Conservation (phyloP, 2,797 vertebrate genomes). For the Phrynocephalus guinanensis region DNA sequence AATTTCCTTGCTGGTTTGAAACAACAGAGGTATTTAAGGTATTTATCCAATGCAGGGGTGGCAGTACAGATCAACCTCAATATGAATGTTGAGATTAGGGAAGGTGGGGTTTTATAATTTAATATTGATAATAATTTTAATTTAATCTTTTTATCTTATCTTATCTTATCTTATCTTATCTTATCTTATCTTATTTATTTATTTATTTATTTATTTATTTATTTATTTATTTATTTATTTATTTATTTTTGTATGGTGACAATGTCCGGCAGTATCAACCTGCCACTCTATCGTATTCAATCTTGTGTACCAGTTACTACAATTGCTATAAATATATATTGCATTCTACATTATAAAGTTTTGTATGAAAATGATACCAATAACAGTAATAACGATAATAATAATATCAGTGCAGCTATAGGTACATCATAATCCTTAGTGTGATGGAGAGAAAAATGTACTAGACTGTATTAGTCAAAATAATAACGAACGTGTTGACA, state of each 20-base stretch:
- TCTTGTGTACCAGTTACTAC: conserved; percentile 71
- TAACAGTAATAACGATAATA: not conserved
- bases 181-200: too few species aligned
- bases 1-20: conserved; percentile 6
- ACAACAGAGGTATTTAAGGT: not conserved
- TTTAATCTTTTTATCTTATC: conserved; percentile 6
- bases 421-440: conserved; percentile 68
- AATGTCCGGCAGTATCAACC: conserved; percentile 28
- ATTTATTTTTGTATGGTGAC: conserved; percentile 25
- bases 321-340: conserved; percentile 57
- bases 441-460: conserved; percentile 65
- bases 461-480: conserved; percentile 73
- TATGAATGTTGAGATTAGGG: conserved; percentile 53
- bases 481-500: conserved; percentile 69
- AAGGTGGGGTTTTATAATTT: conserved; percentile 31
- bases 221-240: conserved; percentile 29
- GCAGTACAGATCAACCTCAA: not conserved
- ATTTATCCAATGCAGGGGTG: not conserved
- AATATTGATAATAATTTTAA: too few species aligned
- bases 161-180: too few species aligned
- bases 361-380: conserved; percentile 66
- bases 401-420: conserved; percentile 61
- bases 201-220: conserved; percentile 18
- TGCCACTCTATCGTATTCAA: conserved; percentile 67
- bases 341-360: conserved; percentile 68